These are phyloP conservation scores for Eudemis profundana DNA, from an alignment of 2,888 invertebrate species.

Conservation along the genomic window DNA sequence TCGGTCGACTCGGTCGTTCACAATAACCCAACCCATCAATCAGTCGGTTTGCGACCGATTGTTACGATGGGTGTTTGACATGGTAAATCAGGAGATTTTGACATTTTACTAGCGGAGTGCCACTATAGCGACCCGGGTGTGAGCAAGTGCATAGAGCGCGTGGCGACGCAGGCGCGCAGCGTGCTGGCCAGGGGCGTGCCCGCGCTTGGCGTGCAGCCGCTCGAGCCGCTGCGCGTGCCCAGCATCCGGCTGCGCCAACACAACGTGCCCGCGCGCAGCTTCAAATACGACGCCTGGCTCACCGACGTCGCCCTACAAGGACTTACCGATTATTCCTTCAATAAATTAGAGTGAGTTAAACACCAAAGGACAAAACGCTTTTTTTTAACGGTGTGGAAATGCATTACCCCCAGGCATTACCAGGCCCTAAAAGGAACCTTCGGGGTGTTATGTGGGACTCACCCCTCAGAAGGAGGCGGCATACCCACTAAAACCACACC, in stretches of 20 bases:
- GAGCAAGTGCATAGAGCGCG: constrained; percentile 82
- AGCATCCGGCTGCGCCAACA: constrained; percentile 85
- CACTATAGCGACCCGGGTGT: constrained; percentile 85
- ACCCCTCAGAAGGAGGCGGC: too few relatives aligned
- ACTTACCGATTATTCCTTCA: constrained; percentile 80
- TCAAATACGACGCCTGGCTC: constrained; percentile 84
- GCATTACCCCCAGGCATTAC: too few relatives aligned
- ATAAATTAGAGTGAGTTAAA: constrained; percentile 79
- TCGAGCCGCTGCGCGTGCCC: constrained; percentile 86
- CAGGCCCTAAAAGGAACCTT: too few relatives aligned
- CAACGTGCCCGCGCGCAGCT: constrained; percentile 73
- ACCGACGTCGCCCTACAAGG: constrained; percentile 77
- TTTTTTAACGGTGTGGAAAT: too few relatives aligned
- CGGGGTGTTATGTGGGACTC: too few relatives aligned
- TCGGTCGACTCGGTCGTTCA: too few relatives aligned
- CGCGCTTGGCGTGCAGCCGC: constrained; percentile 83
- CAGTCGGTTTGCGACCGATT: too few relatives aligned
- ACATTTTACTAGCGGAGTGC: constrained; percentile 71
- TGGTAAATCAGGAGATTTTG: too few relatives aligned
- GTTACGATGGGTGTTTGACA: too few relatives aligned
- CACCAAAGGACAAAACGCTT: too few relatives aligned
- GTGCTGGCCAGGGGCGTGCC: constrained; percentile 85
- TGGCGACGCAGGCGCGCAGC: constrained; percentile 81
- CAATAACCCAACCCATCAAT: too few relatives aligned
- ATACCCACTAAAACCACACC: too few relatives aligned